Percentiles rank a stretch among this genome's conserved stretches.
Evolutionary conservation across 92 coral and sea anemone genomes (phyloP).

Genomic region (Desmophyllum pertusum): DNA sequence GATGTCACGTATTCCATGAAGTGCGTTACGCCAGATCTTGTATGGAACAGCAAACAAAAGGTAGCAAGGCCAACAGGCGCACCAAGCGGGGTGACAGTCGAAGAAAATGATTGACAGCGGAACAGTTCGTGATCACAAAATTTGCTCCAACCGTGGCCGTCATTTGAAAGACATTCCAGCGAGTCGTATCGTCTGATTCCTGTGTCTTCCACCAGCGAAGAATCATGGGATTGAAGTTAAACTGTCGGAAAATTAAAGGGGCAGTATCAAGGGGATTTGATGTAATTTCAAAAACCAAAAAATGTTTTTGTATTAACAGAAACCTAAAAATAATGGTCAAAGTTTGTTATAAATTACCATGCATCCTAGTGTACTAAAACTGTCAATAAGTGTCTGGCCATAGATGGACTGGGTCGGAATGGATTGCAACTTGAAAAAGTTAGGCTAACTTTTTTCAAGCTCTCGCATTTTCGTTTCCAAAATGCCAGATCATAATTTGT

Average conservation of each 20-base stretch:
- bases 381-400: too few relatives aligned
- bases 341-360: too few relatives aligned
- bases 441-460: too few relatives aligned
- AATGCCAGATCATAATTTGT: too few relatives aligned
- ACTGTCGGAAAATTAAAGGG: conserved; percentile 63
- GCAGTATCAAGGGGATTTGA: too few relatives aligned
- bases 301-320: too few relatives aligned
- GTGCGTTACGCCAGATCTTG: conserved; percentile 78
- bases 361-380: too few relatives aligned
- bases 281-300: too few relatives aligned
- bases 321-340: too few relatives aligned
- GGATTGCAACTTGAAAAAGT: too few relatives aligned
- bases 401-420: too few relatives aligned
- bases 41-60: conserved; percentile 83
- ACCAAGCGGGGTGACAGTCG: conserved; percentile 90
- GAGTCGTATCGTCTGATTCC: conserved; percentile 86
- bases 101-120: conserved; percentile 79
- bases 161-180: conserved; percentile 80
- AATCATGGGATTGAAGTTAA: conserved; percentile 83
- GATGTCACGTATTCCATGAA: conserved; percentile 67
- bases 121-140: conserved; percentile 70
- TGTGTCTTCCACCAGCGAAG: conserved; percentile 90
- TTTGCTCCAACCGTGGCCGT: conserved; percentile 82
- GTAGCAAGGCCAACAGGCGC: conserved; percentile 89
- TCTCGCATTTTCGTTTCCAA: too few relatives aligned